Conservation (phyloP, 2,113 vertebrate genomes). For the Hassar affinis region DNA sequence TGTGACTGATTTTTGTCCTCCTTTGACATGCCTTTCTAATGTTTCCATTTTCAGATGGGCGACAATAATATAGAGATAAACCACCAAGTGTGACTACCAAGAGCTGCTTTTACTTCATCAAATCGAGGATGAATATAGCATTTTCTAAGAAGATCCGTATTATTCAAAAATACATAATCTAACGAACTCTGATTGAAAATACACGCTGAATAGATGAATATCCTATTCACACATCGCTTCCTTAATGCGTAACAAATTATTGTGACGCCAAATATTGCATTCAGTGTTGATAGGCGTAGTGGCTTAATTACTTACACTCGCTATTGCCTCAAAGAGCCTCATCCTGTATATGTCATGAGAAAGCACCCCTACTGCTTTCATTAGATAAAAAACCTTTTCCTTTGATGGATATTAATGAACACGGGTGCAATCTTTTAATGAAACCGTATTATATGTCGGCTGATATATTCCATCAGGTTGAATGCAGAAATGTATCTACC, state of each 20-base stretch:
- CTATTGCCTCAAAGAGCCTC: neutral
- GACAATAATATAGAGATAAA: neutral
- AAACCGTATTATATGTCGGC: neutral
- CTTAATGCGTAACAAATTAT: neutral
- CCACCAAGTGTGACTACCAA: neutral
- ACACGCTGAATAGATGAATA: neutral
- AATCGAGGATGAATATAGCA: neutral
- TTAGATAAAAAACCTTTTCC: neutral
- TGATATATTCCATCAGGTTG: neutral
- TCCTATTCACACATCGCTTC: neutral
- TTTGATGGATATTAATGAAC: neutral
- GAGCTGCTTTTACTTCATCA: conserved; percentile 4
- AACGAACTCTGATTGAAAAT: neutral
- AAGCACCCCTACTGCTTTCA: neutral
- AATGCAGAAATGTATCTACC: neutral
- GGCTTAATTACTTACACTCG: neutral
- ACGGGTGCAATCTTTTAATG: neutral
- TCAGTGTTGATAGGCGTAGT: neutral
- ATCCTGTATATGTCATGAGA: too few species aligned
- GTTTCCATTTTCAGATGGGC: neutral
- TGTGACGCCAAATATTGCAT: neutral
- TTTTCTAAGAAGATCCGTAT: neutral
- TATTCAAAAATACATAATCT: neutral
- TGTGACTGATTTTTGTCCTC: conserved; percentile 24
- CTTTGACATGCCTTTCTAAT: conserved; percentile 28